phyloP scores from a whole-genome alignment of 2,888 invertebrate species.

The Lochmaea capreae region DNA sequence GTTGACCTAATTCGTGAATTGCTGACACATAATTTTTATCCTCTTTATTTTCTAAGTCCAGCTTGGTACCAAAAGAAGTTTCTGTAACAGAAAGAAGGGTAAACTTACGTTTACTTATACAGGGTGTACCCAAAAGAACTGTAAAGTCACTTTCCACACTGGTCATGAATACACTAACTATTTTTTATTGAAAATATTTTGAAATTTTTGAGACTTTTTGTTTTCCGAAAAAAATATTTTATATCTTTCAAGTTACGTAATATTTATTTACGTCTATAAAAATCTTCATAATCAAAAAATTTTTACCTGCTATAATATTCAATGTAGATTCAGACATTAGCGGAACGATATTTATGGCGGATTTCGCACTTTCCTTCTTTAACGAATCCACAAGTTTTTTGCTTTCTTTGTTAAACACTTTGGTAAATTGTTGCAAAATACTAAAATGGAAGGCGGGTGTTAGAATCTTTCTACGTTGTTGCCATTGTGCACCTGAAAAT shows the following conservation, averaged over 20 bases:
- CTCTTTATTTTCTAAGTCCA: slow-evolving; percentile 45
- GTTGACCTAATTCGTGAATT: slow-evolving; percentile 49
- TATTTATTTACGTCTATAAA: too few relatives aligned
- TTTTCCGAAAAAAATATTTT: too few relatives aligned
- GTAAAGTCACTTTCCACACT: too few relatives aligned
- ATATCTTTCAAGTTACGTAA: too few relatives aligned
- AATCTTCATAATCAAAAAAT: neutral
- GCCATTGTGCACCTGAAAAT: slow-evolving; percentile 50
- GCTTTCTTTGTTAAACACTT: slow-evolving; percentile 50
- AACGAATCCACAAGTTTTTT: slow-evolving; percentile 49
- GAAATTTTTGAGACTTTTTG: too few relatives aligned
- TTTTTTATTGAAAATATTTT: too few relatives aligned
- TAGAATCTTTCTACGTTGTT: slow-evolving; percentile 51
- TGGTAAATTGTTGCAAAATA: slow-evolving; percentile 51
- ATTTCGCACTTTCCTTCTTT: slow-evolving; percentile 48
- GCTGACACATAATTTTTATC: slow-evolving; percentile 48
- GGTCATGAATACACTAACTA: too few relatives aligned
- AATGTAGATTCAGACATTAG: slow-evolving; percentile 68
- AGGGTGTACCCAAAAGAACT: neutral
- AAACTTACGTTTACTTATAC: too few relatives aligned
- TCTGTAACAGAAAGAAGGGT: slow-evolving; percentile 37
- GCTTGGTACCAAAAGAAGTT: slow-evolving; percentile 53
- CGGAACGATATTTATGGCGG: slow-evolving; percentile 63
- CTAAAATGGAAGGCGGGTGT: slow-evolving; percentile 55
- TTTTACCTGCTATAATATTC: slow-evolving; percentile 69